These are phyloP conservation scores for Zele albiditarsus DNA, from an alignment of 2,888 invertebrate species.

Conservation along the genomic window DNA sequence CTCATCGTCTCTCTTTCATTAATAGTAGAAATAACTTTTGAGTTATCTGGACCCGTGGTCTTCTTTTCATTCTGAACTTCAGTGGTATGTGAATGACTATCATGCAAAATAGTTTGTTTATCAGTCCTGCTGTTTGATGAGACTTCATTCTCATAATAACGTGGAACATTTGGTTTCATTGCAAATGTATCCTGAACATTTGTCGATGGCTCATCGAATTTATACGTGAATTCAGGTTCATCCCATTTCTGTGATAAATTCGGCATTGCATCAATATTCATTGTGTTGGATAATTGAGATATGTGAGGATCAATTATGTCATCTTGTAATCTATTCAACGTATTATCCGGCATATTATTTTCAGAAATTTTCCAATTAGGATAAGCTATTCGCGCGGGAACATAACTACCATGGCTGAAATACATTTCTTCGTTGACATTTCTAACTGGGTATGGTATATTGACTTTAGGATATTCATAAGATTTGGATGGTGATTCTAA, in stretches of 20 bases:
- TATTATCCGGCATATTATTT: conserved; percentile 14
- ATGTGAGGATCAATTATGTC: conserved; percentile 29
- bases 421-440: conserved; percentile 37
- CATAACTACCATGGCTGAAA: conserved; percentile 24
- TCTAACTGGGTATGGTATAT: conserved; percentile 37
- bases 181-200: conserved; percentile 64
- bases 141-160: conserved; percentile 62
- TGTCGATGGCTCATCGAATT: conserved; percentile 57
- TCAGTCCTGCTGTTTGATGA: background rate
- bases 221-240: conserved; percentile 63
- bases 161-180: conserved; percentile 70
- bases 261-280: background rate
- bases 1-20: background rate
- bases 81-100: background rate
- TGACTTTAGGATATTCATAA: conserved; percentile 26
- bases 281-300: background rate
- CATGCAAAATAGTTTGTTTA: conserved; percentile 23
- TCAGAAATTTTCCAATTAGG: conserved; percentile 32
- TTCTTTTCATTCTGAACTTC: background rate
- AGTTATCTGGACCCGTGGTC: background rate
- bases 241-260: conserved; percentile 33
- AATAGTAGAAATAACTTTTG: background rate
- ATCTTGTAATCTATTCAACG: conserved; percentile 32
- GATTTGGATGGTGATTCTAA: conserved; percentile 8
- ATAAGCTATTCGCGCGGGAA: conserved; percentile 13